Base-by-base conservation (phyloP, 2,888 invertebrate genomes). In the Dorcus hopei region DNA sequence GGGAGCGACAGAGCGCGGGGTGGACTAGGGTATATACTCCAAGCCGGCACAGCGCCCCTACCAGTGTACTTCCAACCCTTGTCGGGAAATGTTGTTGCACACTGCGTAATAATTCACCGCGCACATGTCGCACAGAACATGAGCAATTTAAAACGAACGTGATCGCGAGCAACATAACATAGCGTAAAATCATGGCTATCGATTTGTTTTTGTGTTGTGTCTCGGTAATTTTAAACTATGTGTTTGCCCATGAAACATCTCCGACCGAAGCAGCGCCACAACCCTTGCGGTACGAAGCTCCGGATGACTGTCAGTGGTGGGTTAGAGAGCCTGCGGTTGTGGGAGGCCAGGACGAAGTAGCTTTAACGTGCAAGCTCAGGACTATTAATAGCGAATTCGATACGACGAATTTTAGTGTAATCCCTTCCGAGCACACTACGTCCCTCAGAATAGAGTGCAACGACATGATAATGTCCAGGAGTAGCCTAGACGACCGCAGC, bases 341-440 rank as follows among this genome's bases (percentile, higher is more conserved):
- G 65, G 77, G 72, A 64, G 78, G 77, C 9, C 77, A 75, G 59
- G 86, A 88, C 69, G 89, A 92, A 79, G 89, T 91, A 62, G 86
- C 89, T 14, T 83, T 91, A 64, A 87, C 87, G 61, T 90, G 93
- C 80, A 86, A 90, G 79, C 82, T 93, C 71, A 83, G 93, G 69
- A 89, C 92, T 52, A 90, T 93, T 73, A 91, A 93, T 79, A 91
- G 91, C 81, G 93, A 91, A 77, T 91, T 89, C 75, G 93, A 90
- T 78, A 90, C 90, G 64, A 94, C 92, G 39, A 93, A 93, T 80
- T 92, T 93, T 74, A 91, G 90, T 80, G 90, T 91, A 54, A 91
- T 93, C 62, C 91, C 92, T 48, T 86, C 90, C 9, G 91, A 93
- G 73, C 88, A 91, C 74, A 93, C 93, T 16, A 88, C 89, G 26